These are phyloP conservation scores for Scaptomyza graminum DNA, from an alignment of 1,140 invertebrate genomes.

Conservation along the genomic window DNA sequence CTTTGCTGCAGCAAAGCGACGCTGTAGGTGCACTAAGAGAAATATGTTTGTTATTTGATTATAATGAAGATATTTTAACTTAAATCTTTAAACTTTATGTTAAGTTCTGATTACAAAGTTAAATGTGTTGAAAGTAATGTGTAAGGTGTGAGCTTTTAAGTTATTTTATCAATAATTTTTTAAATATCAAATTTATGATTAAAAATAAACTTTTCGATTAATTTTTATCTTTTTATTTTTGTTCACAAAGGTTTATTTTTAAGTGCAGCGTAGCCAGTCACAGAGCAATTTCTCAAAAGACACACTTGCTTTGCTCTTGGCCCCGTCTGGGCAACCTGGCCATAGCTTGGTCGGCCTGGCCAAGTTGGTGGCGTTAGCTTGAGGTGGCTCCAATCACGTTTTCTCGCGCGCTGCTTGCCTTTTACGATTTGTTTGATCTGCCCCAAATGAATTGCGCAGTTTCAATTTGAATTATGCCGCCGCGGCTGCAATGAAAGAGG, in stretches of 20 bases:
- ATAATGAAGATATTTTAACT: too few relatives aligned
- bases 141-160: too few relatives aligned
- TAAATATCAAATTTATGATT: background rate
- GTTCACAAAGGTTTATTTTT: background rate
- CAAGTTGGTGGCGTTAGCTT: conserved; percentile 21
- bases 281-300: background rate
- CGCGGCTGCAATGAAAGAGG: conserved; percentile 5
- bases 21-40: conserved; percentile 19
- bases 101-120: too few relatives aligned
- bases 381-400: conserved; percentile 81
- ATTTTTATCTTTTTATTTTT: too few relatives aligned
- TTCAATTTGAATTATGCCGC: conserved; percentile 73
- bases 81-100: too few relatives aligned
- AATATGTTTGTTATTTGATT: background rate
- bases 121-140: too few relatives aligned
- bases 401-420: conserved; percentile 69
- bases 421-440: conserved; percentile 82
- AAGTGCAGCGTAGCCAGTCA: background rate
- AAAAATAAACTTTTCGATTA: too few relatives aligned
- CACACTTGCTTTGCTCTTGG: conserved; percentile 1
- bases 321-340: background rate
- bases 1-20: conserved; percentile 58
- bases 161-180: background rate
- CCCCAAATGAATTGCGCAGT: conserved; percentile 78
- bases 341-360: too few relatives aligned